Evolutionary conservation across 2,113 vertebrate genomes (phyloP).

Genomic region (Eolophus roseicapilla): DNA sequence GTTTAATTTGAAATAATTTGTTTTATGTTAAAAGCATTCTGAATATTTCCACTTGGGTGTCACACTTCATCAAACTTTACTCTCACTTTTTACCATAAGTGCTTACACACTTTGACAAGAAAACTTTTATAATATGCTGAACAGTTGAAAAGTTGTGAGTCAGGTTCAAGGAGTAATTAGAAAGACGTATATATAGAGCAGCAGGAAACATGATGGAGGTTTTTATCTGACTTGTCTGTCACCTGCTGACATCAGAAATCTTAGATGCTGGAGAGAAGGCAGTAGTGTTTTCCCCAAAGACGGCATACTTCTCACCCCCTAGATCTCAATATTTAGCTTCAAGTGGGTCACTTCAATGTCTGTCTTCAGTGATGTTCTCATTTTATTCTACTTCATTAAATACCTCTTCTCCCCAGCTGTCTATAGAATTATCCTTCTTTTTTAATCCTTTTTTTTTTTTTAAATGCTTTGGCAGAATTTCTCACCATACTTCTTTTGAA

Average conservation of each 20-base stretch:
- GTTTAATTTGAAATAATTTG: neutral
- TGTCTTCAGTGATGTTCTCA: neutral
- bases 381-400: neutral
- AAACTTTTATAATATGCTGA: neutral
- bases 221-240: neutral
- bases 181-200: neutral
- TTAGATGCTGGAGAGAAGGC: neutral
- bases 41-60: neutral
- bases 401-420: neutral
- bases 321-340: neutral
- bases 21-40: neutral
- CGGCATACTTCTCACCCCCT: neutral
- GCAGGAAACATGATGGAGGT: neutral
- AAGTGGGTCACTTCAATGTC: neutral
- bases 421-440: neutral
- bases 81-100: neutral
- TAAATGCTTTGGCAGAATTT: neutral
- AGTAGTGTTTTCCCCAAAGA: neutral
- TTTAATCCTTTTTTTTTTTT: neutral
- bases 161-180: neutral
- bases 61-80: neutral
- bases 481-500: rapidly evolving
- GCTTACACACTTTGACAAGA: neutral
- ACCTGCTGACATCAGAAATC: neutral
- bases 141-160: neutral